Evolutionary conservation across 2,797 vertebrate genomes (phyloP), one percentile per base, ranked within the genome.

Genomic region (Antrozous pallidus): DNA sequence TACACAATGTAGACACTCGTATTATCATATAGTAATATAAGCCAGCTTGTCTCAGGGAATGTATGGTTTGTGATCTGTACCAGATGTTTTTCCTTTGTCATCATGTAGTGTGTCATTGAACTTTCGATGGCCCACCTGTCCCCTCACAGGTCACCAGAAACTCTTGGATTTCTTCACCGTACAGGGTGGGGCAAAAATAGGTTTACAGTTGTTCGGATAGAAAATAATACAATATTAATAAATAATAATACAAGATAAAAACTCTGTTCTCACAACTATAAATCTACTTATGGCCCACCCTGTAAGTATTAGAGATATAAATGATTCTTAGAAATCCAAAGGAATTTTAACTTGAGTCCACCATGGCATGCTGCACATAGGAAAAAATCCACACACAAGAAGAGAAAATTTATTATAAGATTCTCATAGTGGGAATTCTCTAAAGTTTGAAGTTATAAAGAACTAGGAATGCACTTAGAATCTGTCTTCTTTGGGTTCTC

Each of bases 401-500:
- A 85, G 22, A 75, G 20, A 88, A 1, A 42, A 58, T 51, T 47
- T 28, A 74, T 67, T 70, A 38, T 38, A 63, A 47, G 10, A 2
- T 42, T 0, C 2, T 63, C 14, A 24, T 40, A 16, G 33, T 56
- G 11, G 7, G 1, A 9, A 82, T 63, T 79, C 78, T 74, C n/a
- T 83, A 77, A 94, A 84, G 45, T 73, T 42, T 51, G 12, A 91
- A 90, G 11, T 74, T 73, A n/a, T 14, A 79, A 77, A 94, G 70
- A 2, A 20, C 56, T 45, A 84, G 17, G 40, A 54, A 80, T 33
- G 2, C 11, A 58, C 1, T 70, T 63, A 10, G 6, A 83, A 74
- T 85, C 74, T 49, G 1, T 56, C 22, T 58, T 73, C 3, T 71
- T 51, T 13, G 26, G 40, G 45, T 77, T 95, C 20, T 38, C n/a